Percentiles rank a stretch among this genome's conserved stretches.
phyloP scores from a whole-genome alignment of 2,797 vertebrate genomes.

The Petrocephalus schoutedeni region DNA sequence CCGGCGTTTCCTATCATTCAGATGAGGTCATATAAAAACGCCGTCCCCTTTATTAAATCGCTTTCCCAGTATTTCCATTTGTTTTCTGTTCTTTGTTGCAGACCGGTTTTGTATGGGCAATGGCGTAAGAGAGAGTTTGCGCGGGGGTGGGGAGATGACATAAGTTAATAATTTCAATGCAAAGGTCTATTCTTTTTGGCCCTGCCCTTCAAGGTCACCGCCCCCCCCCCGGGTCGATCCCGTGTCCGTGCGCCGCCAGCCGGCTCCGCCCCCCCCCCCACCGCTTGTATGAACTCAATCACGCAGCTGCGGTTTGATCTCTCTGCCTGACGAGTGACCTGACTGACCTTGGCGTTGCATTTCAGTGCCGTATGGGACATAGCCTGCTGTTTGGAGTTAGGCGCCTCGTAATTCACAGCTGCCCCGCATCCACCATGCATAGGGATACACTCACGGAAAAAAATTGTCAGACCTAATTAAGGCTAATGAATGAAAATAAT shows the following conservation, averaged over 20 bases:
- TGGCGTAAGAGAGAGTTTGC: neutral
- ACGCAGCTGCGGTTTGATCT: slow-evolving; percentile 49
- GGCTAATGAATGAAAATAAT: neutral
- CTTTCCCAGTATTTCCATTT: neutral
- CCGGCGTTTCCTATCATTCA: neutral
- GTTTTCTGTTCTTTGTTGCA: neutral
- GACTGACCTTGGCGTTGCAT: slow-evolving; percentile 38
- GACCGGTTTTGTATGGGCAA: neutral
- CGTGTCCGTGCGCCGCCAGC: neutral
- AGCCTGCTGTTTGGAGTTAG: slow-evolving; percentile 48
- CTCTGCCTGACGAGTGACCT: slow-evolving; percentile 48
- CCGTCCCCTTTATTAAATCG: neutral
- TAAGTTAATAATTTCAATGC: neutral
- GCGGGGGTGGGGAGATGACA: neutral
- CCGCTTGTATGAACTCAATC: slow-evolving; percentile 60
- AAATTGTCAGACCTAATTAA: slow-evolving; percentile 7
- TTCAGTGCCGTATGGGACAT: slow-evolving; percentile 36
- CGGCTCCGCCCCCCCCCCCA: slow-evolving; percentile 33
- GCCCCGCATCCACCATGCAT: slow-evolving; percentile 22
- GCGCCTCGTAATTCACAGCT: slow-evolving; percentile 29
- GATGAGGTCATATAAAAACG: neutral
- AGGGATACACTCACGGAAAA: neutral
- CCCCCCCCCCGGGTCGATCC: neutral
- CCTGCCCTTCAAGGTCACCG: neutral
- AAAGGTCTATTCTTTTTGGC: neutral